Evolutionary conservation across 2,113 vertebrate species (phyloP).

Genomic region (Argyrosomus japonicus): DNA sequence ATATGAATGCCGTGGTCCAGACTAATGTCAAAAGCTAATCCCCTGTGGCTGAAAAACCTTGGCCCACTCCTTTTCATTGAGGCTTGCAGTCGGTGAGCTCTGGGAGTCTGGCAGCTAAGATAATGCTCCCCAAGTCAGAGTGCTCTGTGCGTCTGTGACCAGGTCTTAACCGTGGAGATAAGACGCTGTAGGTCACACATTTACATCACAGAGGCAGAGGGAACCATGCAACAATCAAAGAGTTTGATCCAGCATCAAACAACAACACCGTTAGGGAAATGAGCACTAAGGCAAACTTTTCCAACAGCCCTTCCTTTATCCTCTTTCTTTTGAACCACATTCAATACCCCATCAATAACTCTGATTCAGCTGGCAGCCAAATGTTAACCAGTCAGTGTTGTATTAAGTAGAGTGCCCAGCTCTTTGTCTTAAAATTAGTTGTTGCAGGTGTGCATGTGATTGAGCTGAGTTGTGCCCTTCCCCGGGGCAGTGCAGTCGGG

Average conservation of each 20-base stretch:
- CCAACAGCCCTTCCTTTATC: slow-evolving; percentile 17
- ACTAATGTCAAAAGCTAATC: slow-evolving; percentile 81
- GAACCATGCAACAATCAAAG: slow-evolving; percentile 71
- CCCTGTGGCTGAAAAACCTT: slow-evolving; percentile 64
- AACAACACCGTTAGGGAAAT: slow-evolving; percentile 27
- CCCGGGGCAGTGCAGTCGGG: slow-evolving; percentile 45
- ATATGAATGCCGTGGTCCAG: slow-evolving; percentile 64
- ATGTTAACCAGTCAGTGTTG: slow-evolving; percentile 26
- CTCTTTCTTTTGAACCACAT: slow-evolving; percentile 41
- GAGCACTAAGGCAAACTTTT: slow-evolving; percentile 49
- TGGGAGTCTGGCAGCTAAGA: slow-evolving; percentile 80
- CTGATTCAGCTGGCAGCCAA: slow-evolving; percentile 32
- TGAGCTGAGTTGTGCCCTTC: slow-evolving; percentile 62
- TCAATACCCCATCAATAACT: slow-evolving; percentile 55
- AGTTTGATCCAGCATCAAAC: slow-evolving; percentile 62
- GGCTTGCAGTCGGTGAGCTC: slow-evolving; percentile 64
- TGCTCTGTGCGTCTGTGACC: slow-evolving; percentile 60
- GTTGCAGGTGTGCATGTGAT: slow-evolving; percentile 61
- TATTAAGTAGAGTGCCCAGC: slow-evolving; percentile 31
- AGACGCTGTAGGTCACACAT: slow-evolving; percentile 71
- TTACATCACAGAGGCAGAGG: slow-evolving; percentile 73
- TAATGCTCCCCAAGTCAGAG: slow-evolving; percentile 75
- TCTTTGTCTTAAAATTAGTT: slow-evolving; percentile 64
- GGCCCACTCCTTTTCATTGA: slow-evolving; percentile 69
- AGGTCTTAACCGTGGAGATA: slow-evolving; percentile 78